Evolutionary conservation across 2,113 vertebrate genomes (phyloP), one percentile per base, ranked within the genome.

Genomic region (Trogon surrucura): DNA sequence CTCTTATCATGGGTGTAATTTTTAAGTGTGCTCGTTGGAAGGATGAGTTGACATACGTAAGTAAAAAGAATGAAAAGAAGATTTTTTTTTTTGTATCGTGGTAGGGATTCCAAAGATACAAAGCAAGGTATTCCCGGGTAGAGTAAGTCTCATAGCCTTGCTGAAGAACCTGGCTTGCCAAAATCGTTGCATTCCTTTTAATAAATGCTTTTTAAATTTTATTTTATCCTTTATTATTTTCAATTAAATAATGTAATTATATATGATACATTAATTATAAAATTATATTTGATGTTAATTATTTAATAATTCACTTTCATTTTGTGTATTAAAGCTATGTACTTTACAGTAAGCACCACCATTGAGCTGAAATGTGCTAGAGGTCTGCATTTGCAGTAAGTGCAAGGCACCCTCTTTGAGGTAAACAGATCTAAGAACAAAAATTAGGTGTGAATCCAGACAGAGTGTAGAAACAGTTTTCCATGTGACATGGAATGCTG

Each of bases 401-500:
- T 70, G 47, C 41, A 51, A 51, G 22, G 41, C 30, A 69, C 54
- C n/a, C 19, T 50, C 53, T 69, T 32, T 29, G 23, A 64, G 26
- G 38, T 50, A 61, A 69, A 50, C 16, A 20, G 26, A 50, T 50
- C 9, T 64, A 67, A 48, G 25, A 54, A 64, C 8, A 51, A 71
- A 62, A 74, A 65, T 18, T 9, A 45, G 25, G 29, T 61, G 13
- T 38, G 32, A 61, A 73, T 50, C 71, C 57, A 71, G 29, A 14
- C 26, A 48, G 77, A 56, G 62, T 81, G 36, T 50, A 51, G 21
- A 82, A 57, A 36, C 16, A 54, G 26, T 89, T 83, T 88, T 51
- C 36, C 29, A 53, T 0, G 0, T 44, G 36, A 56, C 64, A 36
- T 8, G 72, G 27, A 41, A 77, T 2, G 2, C 34, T 58, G 9